Evolutionary conservation across 2,113 vertebrate genomes (phyloP), one percentile per base, ranked within the genome.

Genomic region (Phyllopteryx taeniolatus): DNA sequence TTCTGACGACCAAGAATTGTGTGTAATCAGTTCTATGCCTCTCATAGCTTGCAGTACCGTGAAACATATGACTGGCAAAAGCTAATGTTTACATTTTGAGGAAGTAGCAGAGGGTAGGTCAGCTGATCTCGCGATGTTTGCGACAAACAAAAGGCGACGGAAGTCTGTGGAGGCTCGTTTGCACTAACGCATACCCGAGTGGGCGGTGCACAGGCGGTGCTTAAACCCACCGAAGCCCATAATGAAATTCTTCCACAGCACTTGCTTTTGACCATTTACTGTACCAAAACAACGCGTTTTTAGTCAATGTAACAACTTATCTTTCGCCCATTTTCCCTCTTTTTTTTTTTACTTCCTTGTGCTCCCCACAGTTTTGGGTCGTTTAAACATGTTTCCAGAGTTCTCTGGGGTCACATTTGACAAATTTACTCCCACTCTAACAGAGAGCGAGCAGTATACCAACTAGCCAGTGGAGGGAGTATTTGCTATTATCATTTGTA

Each of bases 1-100:
- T 46, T 64, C 20, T 14, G 63, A 46, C n/a, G 43, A 66, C 13
- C 22, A 66, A 8, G 20, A 4, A 66, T 8, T 31, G 8, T 9
- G 35, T 8, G 14, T 13, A 31, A 47, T 19, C 31, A 8, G 6
- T 31, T 44, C 5, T 5, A 15, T 15, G 42, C 17, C 43, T 47
- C 4, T 42, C 42, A 14, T 47, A 19, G 39, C 15, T 56, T n/a
- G 64, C 49, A 17, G 22, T 39, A 5, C 35, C 35, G 35, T 17
- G 31, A 11, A 69, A 75, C 42, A 53, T 42, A 5, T 63, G 53
- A 42, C 10, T 35, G 33, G 6, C 43, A 31, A 31, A 47, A 13
- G 12, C 14, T 33, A 76, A 56, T 84, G 84, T 92, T 92, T 88
- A 92, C 83, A 84, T 75, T 87, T 87, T 81, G 83, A 90, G 89